Evolutionary conservation across 1,140 invertebrate genomes (phyloP).

Genomic region (Hycleus phaleratus): DNA sequence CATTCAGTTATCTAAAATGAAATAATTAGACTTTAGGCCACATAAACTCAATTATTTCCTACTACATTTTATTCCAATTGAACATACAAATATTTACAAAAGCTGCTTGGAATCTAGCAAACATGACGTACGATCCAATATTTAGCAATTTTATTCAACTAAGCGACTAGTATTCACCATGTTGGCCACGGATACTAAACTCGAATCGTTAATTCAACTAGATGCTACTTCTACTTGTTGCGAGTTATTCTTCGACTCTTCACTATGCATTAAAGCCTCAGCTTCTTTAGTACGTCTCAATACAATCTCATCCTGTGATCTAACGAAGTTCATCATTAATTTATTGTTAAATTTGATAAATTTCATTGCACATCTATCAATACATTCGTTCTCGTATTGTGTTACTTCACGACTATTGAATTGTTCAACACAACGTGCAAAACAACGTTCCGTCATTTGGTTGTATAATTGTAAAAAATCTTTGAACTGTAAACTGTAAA

Average conservation of each 20-base stretch:
- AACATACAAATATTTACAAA: too few species aligned
- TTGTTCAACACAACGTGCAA: conserved; percentile 83
- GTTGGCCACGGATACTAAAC: too few species aligned
- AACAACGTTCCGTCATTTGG: conserved; percentile 85
- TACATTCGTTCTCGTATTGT: conserved; percentile 41
- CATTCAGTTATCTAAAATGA: neutral
- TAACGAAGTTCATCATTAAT: conserved; percentile 32
- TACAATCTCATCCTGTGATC: conserved; percentile 26
- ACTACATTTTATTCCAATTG: too few species aligned
- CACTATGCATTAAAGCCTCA: conserved; percentile 12
- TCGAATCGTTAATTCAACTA: neutral
- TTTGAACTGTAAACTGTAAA: conserved; percentile 61
- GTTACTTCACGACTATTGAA: conserved; percentile 75
- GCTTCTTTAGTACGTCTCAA: conserved; percentile 28
- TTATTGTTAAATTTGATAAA: conserved; percentile 35
- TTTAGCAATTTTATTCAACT: too few species aligned
- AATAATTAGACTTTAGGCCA: neutral
- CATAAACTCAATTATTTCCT: neutral
- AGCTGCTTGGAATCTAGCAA: too few species aligned
- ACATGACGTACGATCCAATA: too few species aligned
- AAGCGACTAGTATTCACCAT: too few species aligned
- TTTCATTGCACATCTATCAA: conserved; percentile 32
- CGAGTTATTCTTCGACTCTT: too few species aligned
- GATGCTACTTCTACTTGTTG: too few species aligned
- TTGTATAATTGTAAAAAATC: conserved; percentile 91